phyloP scores from a whole-genome alignment of 1,140 invertebrate species.

The Brachystomella parvula region DNA sequence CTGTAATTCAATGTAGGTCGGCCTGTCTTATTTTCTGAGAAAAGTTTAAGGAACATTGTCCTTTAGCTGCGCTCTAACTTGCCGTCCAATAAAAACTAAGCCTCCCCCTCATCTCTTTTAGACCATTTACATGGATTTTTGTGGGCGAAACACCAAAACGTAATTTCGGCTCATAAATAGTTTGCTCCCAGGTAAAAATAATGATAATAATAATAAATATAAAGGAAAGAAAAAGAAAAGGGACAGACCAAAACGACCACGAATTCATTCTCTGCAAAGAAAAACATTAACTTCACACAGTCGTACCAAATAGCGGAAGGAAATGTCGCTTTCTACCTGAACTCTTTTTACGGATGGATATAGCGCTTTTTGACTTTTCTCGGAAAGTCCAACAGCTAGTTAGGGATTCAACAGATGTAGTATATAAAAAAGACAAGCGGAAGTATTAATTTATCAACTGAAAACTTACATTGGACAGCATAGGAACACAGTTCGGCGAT shows the following conservation, averaged over 20 bases:
- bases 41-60: not conserved
- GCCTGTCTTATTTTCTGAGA: not conserved
- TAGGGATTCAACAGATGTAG: too few species aligned
- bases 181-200: too few species aligned
- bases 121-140: not conserved
- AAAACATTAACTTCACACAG: too few species aligned
- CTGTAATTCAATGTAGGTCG: not conserved
- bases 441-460: not conserved
- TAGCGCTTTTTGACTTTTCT: too few species aligned
- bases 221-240: too few species aligned
- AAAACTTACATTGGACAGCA: conserved; percentile 87
- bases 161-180: not conserved
- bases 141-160: not conserved
- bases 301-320: too few species aligned
- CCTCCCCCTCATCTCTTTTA: not conserved
- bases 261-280: too few species aligned
- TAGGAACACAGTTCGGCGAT: conserved; percentile 87
- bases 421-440: conserved; percentile 1
- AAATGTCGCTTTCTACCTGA: too few species aligned
- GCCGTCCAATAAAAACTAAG: not conserved
- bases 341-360: too few species aligned
- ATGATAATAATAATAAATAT: conserved; percentile 4
- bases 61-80: not conserved
- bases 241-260: too few species aligned
- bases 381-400: too few species aligned